Evolutionary conservation across 2,113 vertebrate species (phyloP).

Genomic region (Petrocephalus microphthalmus): DNA sequence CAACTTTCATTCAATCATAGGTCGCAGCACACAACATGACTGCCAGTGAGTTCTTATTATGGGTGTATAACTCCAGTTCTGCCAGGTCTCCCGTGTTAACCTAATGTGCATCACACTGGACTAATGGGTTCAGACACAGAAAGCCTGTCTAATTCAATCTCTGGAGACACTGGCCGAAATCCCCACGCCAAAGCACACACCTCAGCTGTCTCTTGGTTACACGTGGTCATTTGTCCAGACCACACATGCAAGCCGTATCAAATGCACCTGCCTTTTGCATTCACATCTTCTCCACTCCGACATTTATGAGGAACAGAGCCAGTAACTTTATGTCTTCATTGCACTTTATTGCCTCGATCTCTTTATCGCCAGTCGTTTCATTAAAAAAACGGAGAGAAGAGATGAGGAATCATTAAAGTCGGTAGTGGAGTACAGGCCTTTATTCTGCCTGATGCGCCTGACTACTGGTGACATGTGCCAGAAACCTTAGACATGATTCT

Average conservation of each 20-base stretch:
- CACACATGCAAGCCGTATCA: not conserved
- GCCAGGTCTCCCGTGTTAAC: not conserved
- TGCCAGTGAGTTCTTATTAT: not conserved
- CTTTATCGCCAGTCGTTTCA: not conserved
- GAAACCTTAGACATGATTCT: not conserved
- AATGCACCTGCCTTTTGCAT: not conserved
- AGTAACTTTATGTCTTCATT: not conserved
- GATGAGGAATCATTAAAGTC: not conserved
- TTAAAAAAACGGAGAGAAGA: not conserved
- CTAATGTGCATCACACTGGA: not conserved
- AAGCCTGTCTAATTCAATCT: not conserved
- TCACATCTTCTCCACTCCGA: not conserved
- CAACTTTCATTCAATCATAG: not conserved
- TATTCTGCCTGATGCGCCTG: not conserved
- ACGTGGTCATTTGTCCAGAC: not conserved
- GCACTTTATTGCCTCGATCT: not conserved
- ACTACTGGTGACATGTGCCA: not conserved
- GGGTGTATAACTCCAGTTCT: not conserved
- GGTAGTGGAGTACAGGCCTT: not conserved
- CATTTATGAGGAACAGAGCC: not conserved
- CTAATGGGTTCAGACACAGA: not conserved
- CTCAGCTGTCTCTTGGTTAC: not conserved
- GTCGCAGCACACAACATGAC: not conserved
- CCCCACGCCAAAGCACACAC: not conserved
- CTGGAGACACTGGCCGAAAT: not conserved